phyloP scores from a whole-genome alignment of 2,888 invertebrate genomes.

The Lasioglossum vierecki region DNA sequence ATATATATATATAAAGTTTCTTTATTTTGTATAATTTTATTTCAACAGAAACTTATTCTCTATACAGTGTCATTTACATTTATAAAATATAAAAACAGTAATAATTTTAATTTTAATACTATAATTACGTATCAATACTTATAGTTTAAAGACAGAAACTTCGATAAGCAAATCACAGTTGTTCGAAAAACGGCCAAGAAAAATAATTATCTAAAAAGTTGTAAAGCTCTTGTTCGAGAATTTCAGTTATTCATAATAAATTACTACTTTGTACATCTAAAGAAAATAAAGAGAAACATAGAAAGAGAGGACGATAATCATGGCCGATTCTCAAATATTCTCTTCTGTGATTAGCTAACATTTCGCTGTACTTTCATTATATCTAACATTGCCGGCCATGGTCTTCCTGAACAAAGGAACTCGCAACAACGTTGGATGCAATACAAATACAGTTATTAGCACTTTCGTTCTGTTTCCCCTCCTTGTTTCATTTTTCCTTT shows the following conservation, averaged over 20 bases:
- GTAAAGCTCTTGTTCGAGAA: constrained; percentile 46
- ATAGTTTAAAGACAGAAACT: constrained; percentile 59
- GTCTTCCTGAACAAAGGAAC: not conserved
- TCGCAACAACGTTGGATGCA: constrained; percentile 65
- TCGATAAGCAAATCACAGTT: constrained; percentile 71
- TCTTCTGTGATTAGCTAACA: constrained; percentile 66
- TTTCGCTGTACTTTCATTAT: constrained; percentile 69
- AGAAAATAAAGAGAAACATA: constrained; percentile 53
- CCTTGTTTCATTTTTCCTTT: constrained; percentile 11
- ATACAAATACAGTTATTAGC: constrained; percentile 65
- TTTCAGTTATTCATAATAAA: constrained; percentile 66
- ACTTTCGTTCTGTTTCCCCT: constrained; percentile 35
- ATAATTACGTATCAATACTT: constrained; percentile 66
- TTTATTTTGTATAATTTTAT: constrained; percentile 59
- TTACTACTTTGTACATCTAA: constrained; percentile 70
- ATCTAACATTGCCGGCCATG: constrained; percentile 61
- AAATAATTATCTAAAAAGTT: constrained; percentile 44
- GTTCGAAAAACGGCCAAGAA: constrained; percentile 74
- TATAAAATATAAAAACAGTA: constrained; percentile 78
- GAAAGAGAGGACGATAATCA: constrained; percentile 58
- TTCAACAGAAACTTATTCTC: constrained; percentile 60
- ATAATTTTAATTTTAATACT: constrained; percentile 70
- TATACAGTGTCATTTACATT: constrained; percentile 67
- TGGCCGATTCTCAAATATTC: constrained; percentile 74
- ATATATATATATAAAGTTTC: constrained; percentile 26